phyloP scores from a whole-genome alignment of 2,113 vertebrate species.

The Motacilla alba region DNA sequence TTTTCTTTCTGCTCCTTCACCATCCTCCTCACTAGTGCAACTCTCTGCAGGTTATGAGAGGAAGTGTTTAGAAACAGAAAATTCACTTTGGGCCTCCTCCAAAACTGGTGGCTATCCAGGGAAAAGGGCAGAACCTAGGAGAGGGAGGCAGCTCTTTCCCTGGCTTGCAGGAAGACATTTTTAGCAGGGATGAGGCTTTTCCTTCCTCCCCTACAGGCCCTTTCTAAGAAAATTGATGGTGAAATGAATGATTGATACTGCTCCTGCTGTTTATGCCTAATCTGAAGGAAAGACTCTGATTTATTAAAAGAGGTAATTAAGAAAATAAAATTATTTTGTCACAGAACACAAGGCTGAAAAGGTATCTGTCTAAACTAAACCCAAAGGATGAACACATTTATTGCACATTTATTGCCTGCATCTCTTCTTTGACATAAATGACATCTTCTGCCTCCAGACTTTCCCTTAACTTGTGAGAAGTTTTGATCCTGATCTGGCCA shows the following conservation, averaged over 20 bases:
- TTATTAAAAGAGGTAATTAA: neutral
- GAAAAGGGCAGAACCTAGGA: neutral
- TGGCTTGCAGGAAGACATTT: neutral
- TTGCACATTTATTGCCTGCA: neutral
- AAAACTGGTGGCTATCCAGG: neutral
- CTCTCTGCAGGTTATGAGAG: neutral
- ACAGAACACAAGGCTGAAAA: neutral
- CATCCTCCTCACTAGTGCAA: neutral
- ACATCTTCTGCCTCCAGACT: neutral
- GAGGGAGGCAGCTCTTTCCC: neutral
- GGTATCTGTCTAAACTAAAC: neutral
- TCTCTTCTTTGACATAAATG: neutral
- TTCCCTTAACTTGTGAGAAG: neutral
- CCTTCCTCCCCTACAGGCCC: neutral
- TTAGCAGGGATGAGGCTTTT: neutral
- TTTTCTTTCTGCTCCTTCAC: neutral
- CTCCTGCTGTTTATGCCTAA: neutral
- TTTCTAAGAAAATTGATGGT: neutral
- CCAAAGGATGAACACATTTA: neutral
- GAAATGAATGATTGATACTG: neutral
- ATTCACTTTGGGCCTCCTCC: neutral
- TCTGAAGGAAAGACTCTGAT: neutral
- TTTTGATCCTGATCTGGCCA: constrained; percentile 26
- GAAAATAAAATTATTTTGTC: neutral
- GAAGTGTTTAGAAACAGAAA: neutral